These are phyloP conservation scores for Collichthys lucidus DNA, from an alignment of 2,113 vertebrate species.

Conservation along the genomic window DNA sequence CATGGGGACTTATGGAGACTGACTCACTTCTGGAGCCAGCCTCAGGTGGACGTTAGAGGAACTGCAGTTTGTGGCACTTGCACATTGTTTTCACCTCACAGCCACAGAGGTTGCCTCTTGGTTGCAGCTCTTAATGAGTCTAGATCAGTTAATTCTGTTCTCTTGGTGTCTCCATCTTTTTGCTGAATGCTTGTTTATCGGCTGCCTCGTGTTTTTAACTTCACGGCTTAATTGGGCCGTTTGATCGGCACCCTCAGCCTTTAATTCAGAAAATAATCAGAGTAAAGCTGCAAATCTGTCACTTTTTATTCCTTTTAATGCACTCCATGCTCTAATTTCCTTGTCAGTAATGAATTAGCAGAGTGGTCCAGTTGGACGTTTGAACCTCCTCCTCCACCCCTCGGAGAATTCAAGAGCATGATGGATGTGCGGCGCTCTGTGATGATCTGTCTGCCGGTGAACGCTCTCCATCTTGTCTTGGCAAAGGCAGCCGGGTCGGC, in stretches of 20 bases:
- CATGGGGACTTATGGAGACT: too few species aligned
- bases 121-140: too few species aligned
- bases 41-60: too few species aligned
- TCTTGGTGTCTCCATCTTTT: neutral
- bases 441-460: conserved; percentile 65
- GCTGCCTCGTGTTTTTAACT: conserved; percentile 8
- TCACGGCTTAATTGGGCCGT: conserved; percentile 21
- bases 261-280: conserved; percentile 46
- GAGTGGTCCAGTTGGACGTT: conserved; percentile 64
- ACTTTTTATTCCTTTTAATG: conserved; percentile 71
- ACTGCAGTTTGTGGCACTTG: too few species aligned
- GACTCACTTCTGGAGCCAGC: too few species aligned
- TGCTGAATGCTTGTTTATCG: conserved; percentile 36
- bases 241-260: conserved; percentile 11
- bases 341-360: conserved; percentile 77
- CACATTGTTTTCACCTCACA: too few species aligned
- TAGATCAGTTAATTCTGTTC: neutral
- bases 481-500: neutral
- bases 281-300: conserved; percentile 63
- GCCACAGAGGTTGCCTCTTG: too few species aligned
- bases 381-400: conserved; percentile 55
- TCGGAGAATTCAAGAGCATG: conserved; percentile 70
- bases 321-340: conserved; percentile 74
- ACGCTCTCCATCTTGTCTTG: conserved; percentile 55
- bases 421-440: conserved; percentile 79